Evolutionary conservation across 1,140 invertebrate genomes (phyloP).

Genomic region (Bombus vancouverensis): DNA sequence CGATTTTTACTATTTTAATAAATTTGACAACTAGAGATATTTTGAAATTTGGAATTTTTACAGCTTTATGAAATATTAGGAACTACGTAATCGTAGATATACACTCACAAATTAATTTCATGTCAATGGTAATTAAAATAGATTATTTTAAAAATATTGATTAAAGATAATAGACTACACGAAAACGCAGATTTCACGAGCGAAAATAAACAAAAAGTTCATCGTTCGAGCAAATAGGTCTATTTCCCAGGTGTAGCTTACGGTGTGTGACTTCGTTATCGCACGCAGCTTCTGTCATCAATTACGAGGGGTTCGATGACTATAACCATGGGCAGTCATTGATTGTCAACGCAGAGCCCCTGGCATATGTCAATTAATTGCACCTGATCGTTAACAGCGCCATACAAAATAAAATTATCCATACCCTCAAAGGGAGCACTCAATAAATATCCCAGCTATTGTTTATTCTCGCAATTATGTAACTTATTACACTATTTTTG

Average conservation of each 20-base stretch:
- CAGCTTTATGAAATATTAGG: too few relatives aligned
- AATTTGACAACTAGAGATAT: too few relatives aligned
- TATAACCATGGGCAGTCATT: constrained; percentile 3
- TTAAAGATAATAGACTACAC: too few relatives aligned
- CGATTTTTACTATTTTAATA: too few relatives aligned
- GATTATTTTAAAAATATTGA: too few relatives aligned
- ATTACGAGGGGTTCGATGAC: constrained; percentile 40
- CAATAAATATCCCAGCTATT: not conserved
- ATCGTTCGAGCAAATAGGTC: not conserved
- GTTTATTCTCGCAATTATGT: not conserved
- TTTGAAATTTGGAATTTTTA: too few relatives aligned
- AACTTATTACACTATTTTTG: not conserved
- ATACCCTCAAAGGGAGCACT: not conserved
- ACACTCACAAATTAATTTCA: too few relatives aligned
- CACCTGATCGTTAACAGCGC: constrained; percentile 3
- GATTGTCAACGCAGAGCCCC: constrained; percentile 9
- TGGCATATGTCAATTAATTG: constrained; percentile 30
- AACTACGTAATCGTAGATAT: too few relatives aligned
- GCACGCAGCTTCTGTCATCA: not conserved
- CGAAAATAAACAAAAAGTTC: not conserved
- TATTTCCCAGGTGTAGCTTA: not conserved
- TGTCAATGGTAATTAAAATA: too few relatives aligned
- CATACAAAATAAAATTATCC: constrained; percentile 47
- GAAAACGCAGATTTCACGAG: too few relatives aligned
- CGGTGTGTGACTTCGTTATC: not conserved